Percentiles rank a stretch among this genome's conserved stretches.
Evolutionary conservation across 2,113 vertebrate species (phyloP).

Genomic region (Colossoma macropomum): DNA sequence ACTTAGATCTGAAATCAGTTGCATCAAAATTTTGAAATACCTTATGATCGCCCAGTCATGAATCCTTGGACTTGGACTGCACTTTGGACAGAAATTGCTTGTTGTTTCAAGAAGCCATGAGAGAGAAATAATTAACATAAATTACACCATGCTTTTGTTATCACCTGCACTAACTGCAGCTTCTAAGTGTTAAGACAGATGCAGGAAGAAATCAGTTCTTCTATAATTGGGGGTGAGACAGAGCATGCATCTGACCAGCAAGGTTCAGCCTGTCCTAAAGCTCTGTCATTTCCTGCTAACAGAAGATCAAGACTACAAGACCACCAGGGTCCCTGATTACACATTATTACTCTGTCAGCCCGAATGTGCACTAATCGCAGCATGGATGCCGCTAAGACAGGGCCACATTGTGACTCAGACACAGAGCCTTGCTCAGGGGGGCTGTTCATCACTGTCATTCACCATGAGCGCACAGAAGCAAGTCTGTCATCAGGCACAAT

Average conservation of each 20-base stretch:
- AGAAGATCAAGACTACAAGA: conserved; percentile 45
- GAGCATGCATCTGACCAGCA: background rate
- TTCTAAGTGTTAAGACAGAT: too few species aligned
- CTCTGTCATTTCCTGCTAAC: conserved; percentile 25
- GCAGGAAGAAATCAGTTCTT: background rate
- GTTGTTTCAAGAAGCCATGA: too few species aligned
- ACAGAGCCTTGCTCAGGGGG: conserved; percentile 18
- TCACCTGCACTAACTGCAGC: too few species aligned
- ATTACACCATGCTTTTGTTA: too few species aligned
- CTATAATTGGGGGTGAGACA: background rate
- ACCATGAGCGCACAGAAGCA: background rate
- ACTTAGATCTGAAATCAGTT: too few species aligned
- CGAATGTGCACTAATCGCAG: conserved; percentile 45
- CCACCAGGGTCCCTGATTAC: conserved; percentile 33
- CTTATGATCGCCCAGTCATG: too few species aligned
- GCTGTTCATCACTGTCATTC: conserved; percentile 38
- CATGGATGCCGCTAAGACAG: conserved; percentile 34
- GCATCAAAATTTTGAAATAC: too few species aligned
- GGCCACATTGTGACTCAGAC: conserved; percentile 36
- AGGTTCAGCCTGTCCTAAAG: background rate
- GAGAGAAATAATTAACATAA: too few species aligned
- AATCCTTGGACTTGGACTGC: too few species aligned
- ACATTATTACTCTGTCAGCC: conserved; percentile 47
- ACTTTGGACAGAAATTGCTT: too few species aligned
- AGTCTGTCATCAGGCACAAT: background rate